A percentile compares a stretch with the other conserved stretches of the same genome.
Conservation (phyloP, 1,140 invertebrate species). For the Cydia splendana region DNA sequence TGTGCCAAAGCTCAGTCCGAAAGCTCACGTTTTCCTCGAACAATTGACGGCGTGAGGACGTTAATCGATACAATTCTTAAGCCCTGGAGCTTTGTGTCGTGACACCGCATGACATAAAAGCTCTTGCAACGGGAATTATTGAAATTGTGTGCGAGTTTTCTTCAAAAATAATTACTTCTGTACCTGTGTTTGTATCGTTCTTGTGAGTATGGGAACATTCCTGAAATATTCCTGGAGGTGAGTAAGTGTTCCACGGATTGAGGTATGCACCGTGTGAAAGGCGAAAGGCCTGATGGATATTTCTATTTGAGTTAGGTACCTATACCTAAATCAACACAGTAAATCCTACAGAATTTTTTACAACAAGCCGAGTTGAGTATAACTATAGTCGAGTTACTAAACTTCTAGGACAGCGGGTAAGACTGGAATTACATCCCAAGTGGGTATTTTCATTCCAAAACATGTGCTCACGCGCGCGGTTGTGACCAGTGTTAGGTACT, state of each 20-base stretch:
- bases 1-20: neutral
- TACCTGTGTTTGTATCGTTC: neutral
- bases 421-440: too few species aligned
- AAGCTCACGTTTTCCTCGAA: conserved; percentile 15
- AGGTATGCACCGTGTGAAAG: too few species aligned
- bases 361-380: too few species aligned
- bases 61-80: conserved; percentile 18
- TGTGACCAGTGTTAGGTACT: too few species aligned
- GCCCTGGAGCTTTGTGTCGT: conserved; percentile 1
- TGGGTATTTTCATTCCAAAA: too few species aligned
- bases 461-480: neutral
- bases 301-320: too few species aligned
- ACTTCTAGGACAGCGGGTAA: too few species aligned
- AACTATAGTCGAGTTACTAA: too few species aligned
- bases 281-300: too few species aligned
- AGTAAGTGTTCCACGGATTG: too few species aligned
- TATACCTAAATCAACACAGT: too few species aligned
- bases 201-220: neutral
- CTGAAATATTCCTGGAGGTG: neutral
- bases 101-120: conserved; percentile 16
- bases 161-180: neutral
- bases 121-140: conserved; percentile 17
- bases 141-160: neutral
- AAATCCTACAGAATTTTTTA: too few species aligned
- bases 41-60: conserved; percentile 18